Base-by-base conservation (phyloP, 2,797 vertebrate genomes). In the Sebastes diaconus region DNA sequence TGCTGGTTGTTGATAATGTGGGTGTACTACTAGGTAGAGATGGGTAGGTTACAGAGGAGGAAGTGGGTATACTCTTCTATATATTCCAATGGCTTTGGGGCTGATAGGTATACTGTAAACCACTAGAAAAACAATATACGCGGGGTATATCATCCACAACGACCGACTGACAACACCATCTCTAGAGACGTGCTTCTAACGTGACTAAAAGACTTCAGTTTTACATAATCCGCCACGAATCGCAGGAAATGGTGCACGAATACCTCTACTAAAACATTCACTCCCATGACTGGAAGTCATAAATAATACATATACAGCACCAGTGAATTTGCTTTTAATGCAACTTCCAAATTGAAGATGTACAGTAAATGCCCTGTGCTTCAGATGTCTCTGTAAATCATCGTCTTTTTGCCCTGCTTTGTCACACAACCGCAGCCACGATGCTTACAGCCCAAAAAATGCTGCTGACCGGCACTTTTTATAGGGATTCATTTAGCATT, bases 281-380 rank as follows among this genome's bases (percentile, higher is more conserved):
- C 34, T 71, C 13, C 50, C n/a, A 16, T 57, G n/a, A 79, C 67
- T 73, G 58, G 25, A 73, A 81, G 77, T 67, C 54, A 77, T 88
- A 73, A 82, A 92, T 87, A 87, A 87, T 77, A 80, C 52, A 83
- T 61, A 59, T 54, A 42, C 18, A 68, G 63, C 36, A 68, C 34
- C 34, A 81, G 72, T n/a, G 67, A 72, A 59, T 80, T 75, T 83
- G 66, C 34, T 84, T 77, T 87, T 57, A 72, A 81, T 78, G 80
- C 16, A 8, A 68, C 46, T 67, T 68, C 78, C 9, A 36, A 74
- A 73, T 36, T 63, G 32, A 65, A 63, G 52, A 73, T 64, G 72
- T 32, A 52, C 50, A 52, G 50, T 52, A 87, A 79, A 73, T 25
- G 59, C 34, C 16, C 16, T 20, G 12, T 2, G 75, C 80, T 68